Base-by-base conservation (phyloP, 2,888 invertebrate species). In the Polia nebulosa region DNA sequence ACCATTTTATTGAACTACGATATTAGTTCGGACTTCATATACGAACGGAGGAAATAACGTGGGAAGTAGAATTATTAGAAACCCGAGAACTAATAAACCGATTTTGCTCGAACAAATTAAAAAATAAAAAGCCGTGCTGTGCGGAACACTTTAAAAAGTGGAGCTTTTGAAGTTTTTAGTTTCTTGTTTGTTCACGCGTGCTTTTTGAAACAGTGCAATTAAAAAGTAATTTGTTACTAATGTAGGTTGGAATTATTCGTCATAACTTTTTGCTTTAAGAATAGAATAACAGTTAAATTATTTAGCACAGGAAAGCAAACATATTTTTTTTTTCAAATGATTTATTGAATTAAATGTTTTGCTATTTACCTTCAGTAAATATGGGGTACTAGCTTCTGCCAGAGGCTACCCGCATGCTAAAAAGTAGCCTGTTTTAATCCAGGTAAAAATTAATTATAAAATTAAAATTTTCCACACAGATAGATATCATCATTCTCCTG, bases 1-100 rank as follows among this genome's bases (percentile, higher is more conserved):
- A 63, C 25, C 0, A 41, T 65, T 75, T 65, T 49, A 73, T 75
- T 60, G 52, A 78, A 65, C 60, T 52, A 44, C 59, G 74, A 44
- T 66, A 78, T 65, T 73, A 78, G 66, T 53, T 78, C 56, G 36
- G 9, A 75, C 47, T 58, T 69, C 45, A 76, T 67, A 76, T 53
- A 62, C 27, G 61, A 64, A 69, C 34, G 34, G 41, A 29, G 55
- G 41, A 64, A 72, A 81, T 66, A 74, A 60, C 45, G 69, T 44
- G 39, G 41, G 29, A 63, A 65, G 41, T 57, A 36, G 63, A 79
- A 82, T 82, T 79, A 80, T 79, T 82, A 82, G 80, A 82, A 80
- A 80, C 47, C 61, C 61, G 51, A 64, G 64, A 79, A 70, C 66
- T 76, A 76, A 69, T 79, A 82, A 79, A 80, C 58, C 47, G 66